Evolutionary conservation across 2,888 invertebrate genomes (phyloP), one percentile per base, ranked within the genome.

Genomic region (Cheilosia pagana): DNA sequence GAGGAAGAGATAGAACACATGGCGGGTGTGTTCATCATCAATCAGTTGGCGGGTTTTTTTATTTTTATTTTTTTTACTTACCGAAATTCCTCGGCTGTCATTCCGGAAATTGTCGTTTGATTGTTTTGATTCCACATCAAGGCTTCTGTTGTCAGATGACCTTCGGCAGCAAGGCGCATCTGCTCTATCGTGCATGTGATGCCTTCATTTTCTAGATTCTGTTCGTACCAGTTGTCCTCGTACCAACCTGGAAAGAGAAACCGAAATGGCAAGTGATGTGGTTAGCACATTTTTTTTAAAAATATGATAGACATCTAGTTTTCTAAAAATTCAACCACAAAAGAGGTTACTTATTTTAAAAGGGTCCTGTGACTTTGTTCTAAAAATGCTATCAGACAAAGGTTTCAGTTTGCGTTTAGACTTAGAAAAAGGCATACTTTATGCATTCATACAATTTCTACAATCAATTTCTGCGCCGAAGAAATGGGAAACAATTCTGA

Each of bases 41-140:
- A 35, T 35, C 35, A 12, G 10, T 35, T 35, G 35, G 35, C 3
- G 10, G 35, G 25, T 25, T 25, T 25, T 35, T 35, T 35, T 35
- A 1, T 35, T 12, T 35, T 35, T 12, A 3, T 23, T 4, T 48
- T 43, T 23, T 23, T 63, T n/a, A 68, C 86, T 87, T 88, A 94
- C 94, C 94, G 92, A 92, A 99, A 99, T 90, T 98, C 96, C 89
- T 96, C 96, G 0, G 97, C 96, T 2, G 98, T 98, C 98, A 98
- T 98, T 87, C 98, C 98, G 48, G 99, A 98, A 89, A 98, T 96
- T 74, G 99, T 99, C 87, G 96, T 95, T 92, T 97, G 96, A 91
- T 97, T 96, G 92, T 98, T 98, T 91, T 98, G 98, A 92, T 99
- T 99, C 95, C 99, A 97, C 97, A 99, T 99, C 53, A 99, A 94